A percentile compares a stretch with the other conserved stretches of the same genome.
phyloP scores from a whole-genome alignment of 2,888 invertebrate species.

The Tetragonula carbonaria region DNA sequence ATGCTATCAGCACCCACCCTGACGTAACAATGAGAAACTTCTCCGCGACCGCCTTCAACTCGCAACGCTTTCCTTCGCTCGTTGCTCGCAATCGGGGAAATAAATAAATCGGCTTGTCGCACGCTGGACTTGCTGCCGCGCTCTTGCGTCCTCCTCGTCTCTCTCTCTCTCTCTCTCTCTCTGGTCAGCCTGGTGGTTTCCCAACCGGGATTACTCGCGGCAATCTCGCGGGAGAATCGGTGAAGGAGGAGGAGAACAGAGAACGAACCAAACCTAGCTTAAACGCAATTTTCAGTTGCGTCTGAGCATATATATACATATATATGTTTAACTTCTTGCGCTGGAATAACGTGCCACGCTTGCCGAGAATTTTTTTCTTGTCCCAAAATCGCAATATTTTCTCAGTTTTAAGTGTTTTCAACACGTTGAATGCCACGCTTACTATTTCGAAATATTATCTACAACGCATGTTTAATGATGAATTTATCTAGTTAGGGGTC shows the following conservation, averaged over 20 bases:
- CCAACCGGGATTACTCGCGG: neutral
- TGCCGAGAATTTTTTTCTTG: too few relatives aligned
- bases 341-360: too few relatives aligned
- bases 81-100: slow-evolving; percentile 65
- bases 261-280: neutral
- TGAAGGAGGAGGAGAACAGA: neutral
- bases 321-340: too few relatives aligned
- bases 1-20: slow-evolving; percentile 73
- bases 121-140: slow-evolving; percentile 17
- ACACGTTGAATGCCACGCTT: too few relatives aligned
- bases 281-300: too few relatives aligned
- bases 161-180: neutral
- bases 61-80: slow-evolving; percentile 79
- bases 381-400: too few relatives aligned
- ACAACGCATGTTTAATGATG: too few relatives aligned
- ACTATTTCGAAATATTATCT: too few relatives aligned
- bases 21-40: slow-evolving; percentile 82
- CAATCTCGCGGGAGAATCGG: neutral
- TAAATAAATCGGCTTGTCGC: slow-evolving; percentile 65
- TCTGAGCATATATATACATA: too few relatives aligned
- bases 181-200: slow-evolving; percentile 30
- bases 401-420: too few relatives aligned
- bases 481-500: too few relatives aligned
- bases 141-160: neutral
- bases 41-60: slow-evolving; percentile 55